phyloP scores from a whole-genome alignment of 2,888 invertebrate genomes.

The Tenthredo scrophulariae region DNA sequence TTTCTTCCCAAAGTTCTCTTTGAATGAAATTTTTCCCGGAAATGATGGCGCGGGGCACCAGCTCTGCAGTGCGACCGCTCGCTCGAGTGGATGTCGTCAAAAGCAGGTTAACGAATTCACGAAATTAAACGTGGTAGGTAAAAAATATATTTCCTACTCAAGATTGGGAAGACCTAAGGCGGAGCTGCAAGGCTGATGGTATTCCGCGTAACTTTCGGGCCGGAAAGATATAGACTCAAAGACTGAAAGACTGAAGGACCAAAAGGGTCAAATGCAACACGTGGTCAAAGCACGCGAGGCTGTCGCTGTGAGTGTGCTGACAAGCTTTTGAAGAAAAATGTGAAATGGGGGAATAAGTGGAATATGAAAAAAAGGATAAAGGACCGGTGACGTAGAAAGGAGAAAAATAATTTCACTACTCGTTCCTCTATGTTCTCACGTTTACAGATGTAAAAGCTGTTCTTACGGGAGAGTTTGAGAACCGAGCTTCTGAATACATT shows the following conservation, averaged over 20 bases:
- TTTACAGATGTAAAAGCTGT: not conserved
- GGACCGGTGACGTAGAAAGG: slow-evolving; percentile 30
- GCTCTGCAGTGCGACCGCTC: slow-evolving; percentile 26
- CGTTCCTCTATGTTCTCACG: not conserved
- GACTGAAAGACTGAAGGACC: not conserved
- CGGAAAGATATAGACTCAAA: not conserved
- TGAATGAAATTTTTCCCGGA: slow-evolving; percentile 28
- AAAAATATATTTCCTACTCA: slow-evolving; percentile 27
- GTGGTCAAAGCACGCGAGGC: slow-evolving; percentile 38
- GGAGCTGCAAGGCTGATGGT: not conserved
- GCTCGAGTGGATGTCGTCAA: slow-evolving; percentile 40
- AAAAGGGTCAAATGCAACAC: slow-evolving; percentile 21
- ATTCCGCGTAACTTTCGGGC: not conserved
- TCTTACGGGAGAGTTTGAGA: slow-evolving; percentile 25
- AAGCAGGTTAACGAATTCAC: slow-evolving; percentile 44
- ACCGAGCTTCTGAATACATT: slow-evolving; percentile 56
- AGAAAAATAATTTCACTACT: slow-evolving; percentile 51
- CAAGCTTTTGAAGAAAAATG: slow-evolving; percentile 25
- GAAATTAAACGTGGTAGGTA: slow-evolving; percentile 23
- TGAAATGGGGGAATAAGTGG: slow-evolving; percentile 19
- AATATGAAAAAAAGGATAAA: slow-evolving; percentile 41
- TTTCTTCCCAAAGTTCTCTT: slow-evolving; percentile 21
- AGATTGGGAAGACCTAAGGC: not conserved
- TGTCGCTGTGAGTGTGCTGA: not conserved
- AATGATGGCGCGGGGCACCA: slow-evolving; percentile 30